These are phyloP conservation scores for Euzetes globulus DNA, from an alignment of 2,888 invertebrate species.

Conservation along the genomic window DNA sequence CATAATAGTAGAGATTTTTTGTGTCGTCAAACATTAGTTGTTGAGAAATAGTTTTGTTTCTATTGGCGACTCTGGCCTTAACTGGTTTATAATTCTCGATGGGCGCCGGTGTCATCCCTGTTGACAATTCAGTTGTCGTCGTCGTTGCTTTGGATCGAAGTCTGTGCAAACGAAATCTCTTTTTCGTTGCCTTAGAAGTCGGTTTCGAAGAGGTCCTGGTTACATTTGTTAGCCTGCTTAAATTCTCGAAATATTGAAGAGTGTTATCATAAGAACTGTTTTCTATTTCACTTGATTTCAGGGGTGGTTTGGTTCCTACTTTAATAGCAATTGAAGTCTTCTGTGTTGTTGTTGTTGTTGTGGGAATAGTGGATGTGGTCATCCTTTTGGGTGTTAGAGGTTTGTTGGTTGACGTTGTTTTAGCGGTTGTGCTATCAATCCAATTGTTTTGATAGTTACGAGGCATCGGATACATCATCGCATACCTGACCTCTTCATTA, in stretches of 20 bases:
- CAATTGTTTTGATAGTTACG: background rate
- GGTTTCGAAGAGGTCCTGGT: background rate
- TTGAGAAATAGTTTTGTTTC: no score
- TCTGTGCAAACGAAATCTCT: background rate
- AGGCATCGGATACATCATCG: conserved; percentile 6
- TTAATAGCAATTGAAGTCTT: background rate
- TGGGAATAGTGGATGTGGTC: background rate
- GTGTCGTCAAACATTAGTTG: background rate
- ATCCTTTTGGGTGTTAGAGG: background rate
- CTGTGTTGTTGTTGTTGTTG: background rate
- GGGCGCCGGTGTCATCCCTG: background rate
- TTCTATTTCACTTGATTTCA: background rate
- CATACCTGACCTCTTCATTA: background rate
- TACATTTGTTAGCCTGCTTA: background rate
- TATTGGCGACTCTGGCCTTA: background rate
- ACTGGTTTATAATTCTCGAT: background rate
- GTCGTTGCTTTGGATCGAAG: background rate
- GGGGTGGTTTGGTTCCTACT: background rate
- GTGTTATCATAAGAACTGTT: background rate
- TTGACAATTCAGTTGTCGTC: background rate
- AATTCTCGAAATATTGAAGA: background rate
- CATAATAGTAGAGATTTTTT: background rate
- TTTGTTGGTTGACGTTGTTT: background rate
- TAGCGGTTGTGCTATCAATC: no score
- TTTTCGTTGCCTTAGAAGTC: background rate